Evolutionary conservation across 2,797 vertebrate genomes (phyloP).

Genomic region (Sebastes alutus): DNA sequence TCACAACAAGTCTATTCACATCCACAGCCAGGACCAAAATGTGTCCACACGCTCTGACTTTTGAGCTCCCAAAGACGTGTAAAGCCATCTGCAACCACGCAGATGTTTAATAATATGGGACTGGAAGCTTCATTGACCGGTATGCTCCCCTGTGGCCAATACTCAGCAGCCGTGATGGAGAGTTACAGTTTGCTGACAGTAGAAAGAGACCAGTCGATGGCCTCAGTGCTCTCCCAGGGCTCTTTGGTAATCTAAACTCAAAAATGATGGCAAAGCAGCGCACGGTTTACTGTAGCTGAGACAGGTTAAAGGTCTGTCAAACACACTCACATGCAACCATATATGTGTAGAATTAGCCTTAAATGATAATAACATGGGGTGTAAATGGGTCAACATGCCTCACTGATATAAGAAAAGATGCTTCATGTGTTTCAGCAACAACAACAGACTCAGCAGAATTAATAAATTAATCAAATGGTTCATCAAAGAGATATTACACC

Average conservation of each 20-base stretch:
- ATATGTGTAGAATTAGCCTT: neutral
- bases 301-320: neutral
- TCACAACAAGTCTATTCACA: conserved; percentile 4
- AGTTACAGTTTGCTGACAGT: conserved; percentile 51
- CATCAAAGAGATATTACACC: conserved; percentile 10
- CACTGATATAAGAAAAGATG: neutral
- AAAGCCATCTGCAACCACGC: neutral
- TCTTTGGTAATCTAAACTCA: conserved; percentile 20
- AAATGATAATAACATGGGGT: neutral
- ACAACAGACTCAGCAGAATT: neutral
- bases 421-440: neutral
- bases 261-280: conserved; percentile 6
- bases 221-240: conserved; percentile 15
- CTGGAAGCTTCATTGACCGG: conserved; percentile 46
- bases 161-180: conserved; percentile 36
- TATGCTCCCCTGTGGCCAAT: conserved; percentile 17
- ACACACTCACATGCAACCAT: neutral
- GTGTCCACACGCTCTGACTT: neutral
- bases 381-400: neutral
- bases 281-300: neutral
- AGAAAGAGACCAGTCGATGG: conserved; percentile 32
- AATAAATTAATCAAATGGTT: conserved; percentile 7
- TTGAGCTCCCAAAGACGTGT: neutral
- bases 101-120: conserved; percentile 34
- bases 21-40: neutral